Evolutionary conservation across 2,113 vertebrate species (phyloP).

Genomic region (Bujurquina vittata): DNA sequence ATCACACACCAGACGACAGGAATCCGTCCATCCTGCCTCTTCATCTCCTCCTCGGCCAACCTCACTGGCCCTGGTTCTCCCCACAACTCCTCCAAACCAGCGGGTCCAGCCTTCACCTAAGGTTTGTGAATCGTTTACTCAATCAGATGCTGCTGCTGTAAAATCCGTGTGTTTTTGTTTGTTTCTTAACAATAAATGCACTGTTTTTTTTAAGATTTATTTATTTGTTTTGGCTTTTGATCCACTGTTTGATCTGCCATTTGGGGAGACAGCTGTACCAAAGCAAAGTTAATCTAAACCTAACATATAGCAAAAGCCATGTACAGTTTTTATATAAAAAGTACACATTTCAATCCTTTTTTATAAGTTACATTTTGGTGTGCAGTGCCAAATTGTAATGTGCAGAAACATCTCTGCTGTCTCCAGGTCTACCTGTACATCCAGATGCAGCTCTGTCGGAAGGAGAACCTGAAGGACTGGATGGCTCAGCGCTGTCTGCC

Average conservation of each 20-base stretch:
- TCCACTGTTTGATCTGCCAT: too few species aligned
- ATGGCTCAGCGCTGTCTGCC: constrained; percentile 87
- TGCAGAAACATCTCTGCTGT: background rate
- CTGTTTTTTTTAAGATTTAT: background rate
- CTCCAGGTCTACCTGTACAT: constrained; percentile 94
- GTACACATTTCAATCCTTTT: too few species aligned
- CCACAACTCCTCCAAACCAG: constrained; percentile 64
- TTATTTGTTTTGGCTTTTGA: too few species aligned
- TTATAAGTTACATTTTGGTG: background rate
- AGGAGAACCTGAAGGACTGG: constrained; percentile 99
- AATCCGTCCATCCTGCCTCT: constrained; percentile 40
- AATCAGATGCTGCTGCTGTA: background rate
- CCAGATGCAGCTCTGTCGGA: constrained; percentile 98
- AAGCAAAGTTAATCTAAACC: too few species aligned
- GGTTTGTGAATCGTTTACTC: constrained; percentile 51
- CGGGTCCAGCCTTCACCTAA: constrained; percentile 89
- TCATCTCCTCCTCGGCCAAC: constrained; percentile 86
- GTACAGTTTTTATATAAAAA: too few species aligned
- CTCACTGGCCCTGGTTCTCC: constrained; percentile 85
- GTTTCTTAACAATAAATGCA: too few species aligned
- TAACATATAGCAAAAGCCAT: too few species aligned
- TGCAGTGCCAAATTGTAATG: background rate
- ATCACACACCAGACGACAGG: constrained; percentile 42
- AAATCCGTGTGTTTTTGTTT: too few species aligned
- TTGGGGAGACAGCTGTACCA: too few species aligned